A percentile compares a stretch with the other conserved stretches of the same genome.
Evolutionary conservation across 2,888 invertebrate genomes (phyloP).

Genomic region (Fissipunctia ypsillon): DNA sequence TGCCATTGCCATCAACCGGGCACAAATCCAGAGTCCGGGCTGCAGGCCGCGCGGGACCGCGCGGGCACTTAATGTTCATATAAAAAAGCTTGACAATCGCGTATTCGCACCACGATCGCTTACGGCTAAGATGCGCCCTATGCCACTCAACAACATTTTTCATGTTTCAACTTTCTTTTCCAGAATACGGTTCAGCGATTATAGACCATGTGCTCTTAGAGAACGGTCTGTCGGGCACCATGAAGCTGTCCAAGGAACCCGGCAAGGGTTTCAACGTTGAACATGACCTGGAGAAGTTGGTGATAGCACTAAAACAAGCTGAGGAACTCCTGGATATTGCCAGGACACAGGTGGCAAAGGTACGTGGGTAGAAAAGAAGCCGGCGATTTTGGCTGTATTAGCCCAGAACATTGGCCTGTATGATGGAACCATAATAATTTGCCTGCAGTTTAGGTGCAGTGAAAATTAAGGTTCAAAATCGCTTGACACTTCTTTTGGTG

Average conservation of each 20-base stretch:
- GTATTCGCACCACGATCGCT: too few relatives aligned
- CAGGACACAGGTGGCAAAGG: constrained; percentile 89
- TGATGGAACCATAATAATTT: neutral
- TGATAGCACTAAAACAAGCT: constrained; percentile 92
- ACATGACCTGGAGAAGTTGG: constrained; percentile 91
- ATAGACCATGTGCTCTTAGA: constrained; percentile 96
- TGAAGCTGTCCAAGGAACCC: constrained; percentile 81
- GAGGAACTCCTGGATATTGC: constrained; percentile 92
- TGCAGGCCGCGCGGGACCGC: too few relatives aligned
- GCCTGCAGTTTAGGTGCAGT: neutral
- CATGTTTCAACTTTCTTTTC: neutral
- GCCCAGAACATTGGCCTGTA: neutral
- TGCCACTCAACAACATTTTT: neutral
- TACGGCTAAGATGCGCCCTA: too few relatives aligned
- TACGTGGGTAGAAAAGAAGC: constrained; percentile 68
- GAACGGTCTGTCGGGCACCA: constrained; percentile 92
- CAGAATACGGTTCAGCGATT: constrained; percentile 97
- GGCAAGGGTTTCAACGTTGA: constrained; percentile 92
- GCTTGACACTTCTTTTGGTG: neutral
- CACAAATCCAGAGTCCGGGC: too few relatives aligned
- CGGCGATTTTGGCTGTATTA: neutral
- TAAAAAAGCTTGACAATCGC: too few relatives aligned
- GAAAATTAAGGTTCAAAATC: neutral
- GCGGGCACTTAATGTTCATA: too few relatives aligned
- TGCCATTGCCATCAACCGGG: too few relatives aligned